Evolutionary conservation across 2,888 invertebrate genomes (phyloP).

Genomic region (Argyra leucocephala): DNA sequence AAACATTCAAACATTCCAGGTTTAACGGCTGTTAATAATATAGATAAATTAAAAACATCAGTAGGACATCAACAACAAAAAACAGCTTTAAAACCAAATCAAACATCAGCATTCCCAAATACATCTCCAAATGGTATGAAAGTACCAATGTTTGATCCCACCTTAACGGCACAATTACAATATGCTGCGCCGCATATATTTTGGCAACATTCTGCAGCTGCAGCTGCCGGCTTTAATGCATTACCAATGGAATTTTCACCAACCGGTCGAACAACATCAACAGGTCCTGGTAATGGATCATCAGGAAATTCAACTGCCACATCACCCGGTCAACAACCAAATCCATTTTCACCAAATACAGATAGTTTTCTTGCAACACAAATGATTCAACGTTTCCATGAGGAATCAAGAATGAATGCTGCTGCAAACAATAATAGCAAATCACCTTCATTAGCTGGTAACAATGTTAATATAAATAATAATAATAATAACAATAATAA

Average conservation of each 20-base stretch:
- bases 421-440: slow-evolving; percentile 27
- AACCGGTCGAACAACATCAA: slow-evolving; percentile 38
- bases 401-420: slow-evolving; percentile 50
- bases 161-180: slow-evolving; percentile 48
- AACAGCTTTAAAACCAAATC: slow-evolving; percentile 21
- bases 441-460: slow-evolving; percentile 21
- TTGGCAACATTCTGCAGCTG: slow-evolving; percentile 55
- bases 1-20: slow-evolving; percentile 43
- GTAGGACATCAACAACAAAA: slow-evolving; percentile 26
- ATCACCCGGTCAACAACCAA: background rate
- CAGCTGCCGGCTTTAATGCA: slow-evolving; percentile 46
- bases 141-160: slow-evolving; percentile 55
- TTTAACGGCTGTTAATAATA: slow-evolving; percentile 28
- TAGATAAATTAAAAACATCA: slow-evolving; percentile 37
- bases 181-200: slow-evolving; percentile 62
- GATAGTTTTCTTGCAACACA: slow-evolving; percentile 68
- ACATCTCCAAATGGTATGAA: slow-evolving; percentile 63
- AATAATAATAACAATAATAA: background rate
- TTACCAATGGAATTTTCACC: slow-evolving; percentile 48
- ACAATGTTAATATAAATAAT: background rate
- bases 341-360: slow-evolving; percentile 39
- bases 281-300: slow-evolving; percentile 42
- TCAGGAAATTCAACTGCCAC: slow-evolving; percentile 38
- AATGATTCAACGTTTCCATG: slow-evolving; percentile 69
- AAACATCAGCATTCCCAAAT: slow-evolving; percentile 45